These are phyloP conservation scores for Dolichopus griseipennis DNA, from an alignment of 2,888 invertebrate genomes.

Conservation along the genomic window DNA sequence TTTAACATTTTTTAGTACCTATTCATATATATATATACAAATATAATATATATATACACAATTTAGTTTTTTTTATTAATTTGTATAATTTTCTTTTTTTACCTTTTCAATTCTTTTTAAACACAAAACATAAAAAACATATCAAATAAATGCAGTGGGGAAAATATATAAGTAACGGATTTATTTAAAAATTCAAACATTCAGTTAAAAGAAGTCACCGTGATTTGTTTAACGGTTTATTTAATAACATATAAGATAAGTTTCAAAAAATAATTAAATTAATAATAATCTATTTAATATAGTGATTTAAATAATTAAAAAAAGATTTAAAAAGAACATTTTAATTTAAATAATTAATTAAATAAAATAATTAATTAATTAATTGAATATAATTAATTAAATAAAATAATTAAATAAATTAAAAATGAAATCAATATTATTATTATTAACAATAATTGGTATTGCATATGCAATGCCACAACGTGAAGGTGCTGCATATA, in stretches of 20 bases:
- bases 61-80: no score
- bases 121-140: no score
- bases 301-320: no score
- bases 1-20: no score
- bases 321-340: neutral
- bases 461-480: slow-evolving; percentile 44
- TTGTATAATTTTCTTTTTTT: neutral
- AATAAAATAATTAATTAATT: no score
- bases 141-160: neutral
- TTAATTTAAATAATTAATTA: no score
- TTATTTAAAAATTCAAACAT: neutral
- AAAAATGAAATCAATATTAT: neutral
- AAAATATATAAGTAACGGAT: neutral
- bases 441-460: neutral
- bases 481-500: slow-evolving; percentile 73
- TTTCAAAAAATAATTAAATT: no score
- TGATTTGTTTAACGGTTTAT: neutral
- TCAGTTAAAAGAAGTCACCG: slow-evolving; percentile 6
- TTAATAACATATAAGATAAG: no score
- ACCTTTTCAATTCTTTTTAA: neutral
- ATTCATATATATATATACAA: no score
- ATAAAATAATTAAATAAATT: no score
- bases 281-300: neutral
- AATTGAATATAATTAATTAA: no score
- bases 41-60: no score